Evolutionary conservation across 2,888 invertebrate genomes (phyloP).

Genomic region (Drosophila eohydei): DNA sequence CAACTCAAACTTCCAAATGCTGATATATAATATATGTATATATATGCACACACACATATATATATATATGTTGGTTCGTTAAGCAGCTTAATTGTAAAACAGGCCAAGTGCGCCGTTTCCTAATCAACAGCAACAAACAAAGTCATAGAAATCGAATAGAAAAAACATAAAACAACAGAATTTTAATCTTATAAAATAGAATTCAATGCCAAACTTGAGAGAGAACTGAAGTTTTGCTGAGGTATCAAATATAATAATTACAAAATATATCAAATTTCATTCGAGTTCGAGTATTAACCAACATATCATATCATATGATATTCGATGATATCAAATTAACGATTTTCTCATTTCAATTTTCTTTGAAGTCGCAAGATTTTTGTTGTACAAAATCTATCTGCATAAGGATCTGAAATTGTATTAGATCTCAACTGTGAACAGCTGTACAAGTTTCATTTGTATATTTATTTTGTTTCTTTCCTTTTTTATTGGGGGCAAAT

Average conservation of each 20-base stretch:
- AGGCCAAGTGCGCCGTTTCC: conserved; percentile 39
- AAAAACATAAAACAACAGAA: conserved; percentile 11
- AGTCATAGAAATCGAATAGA: conserved; percentile 14
- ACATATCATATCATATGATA: neutral
- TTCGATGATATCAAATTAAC: neutral
- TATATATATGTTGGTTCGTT: conserved; percentile 54
- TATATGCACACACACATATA: conserved; percentile 3
- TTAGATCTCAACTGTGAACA: conserved; percentile 13
- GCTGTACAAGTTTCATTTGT: conserved; percentile 20
- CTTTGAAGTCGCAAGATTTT: neutral
- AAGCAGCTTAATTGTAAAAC: conserved; percentile 65
- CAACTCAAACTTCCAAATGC: conserved; percentile 33
- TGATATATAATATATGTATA: conserved; percentile 7
- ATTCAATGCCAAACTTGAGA: conserved; percentile 13
- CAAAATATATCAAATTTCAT: conserved; percentile 2
- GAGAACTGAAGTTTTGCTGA: neutral
- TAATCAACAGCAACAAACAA: conserved; percentile 29
- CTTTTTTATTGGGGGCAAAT: conserved; percentile 14
- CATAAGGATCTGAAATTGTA: neutral
- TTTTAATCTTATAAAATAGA: conserved; percentile 5
- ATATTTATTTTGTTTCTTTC: conserved; percentile 1
- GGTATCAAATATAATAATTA: conserved; percentile 8
- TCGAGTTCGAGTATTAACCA: neutral
- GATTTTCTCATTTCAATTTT: neutral
- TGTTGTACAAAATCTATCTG: neutral